phyloP scores from a whole-genome alignment of 2,113 vertebrate genomes.

The Clarias magur region DNA sequence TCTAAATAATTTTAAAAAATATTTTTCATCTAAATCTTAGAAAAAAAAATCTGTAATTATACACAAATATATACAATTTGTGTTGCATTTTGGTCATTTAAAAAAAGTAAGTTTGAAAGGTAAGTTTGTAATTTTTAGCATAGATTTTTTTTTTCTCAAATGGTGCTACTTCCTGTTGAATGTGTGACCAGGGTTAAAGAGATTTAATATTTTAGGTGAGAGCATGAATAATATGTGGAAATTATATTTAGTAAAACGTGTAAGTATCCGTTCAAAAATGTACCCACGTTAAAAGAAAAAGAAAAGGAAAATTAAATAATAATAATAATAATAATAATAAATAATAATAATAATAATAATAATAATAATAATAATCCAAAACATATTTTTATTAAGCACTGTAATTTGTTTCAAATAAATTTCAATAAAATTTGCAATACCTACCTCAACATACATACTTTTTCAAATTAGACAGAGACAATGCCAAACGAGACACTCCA shows the following conservation, averaged over 20 bases:
- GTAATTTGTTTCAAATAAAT: no score
- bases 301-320: no score
- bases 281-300: background rate
- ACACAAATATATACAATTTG: background rate
- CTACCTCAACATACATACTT: background rate
- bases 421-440: background rate
- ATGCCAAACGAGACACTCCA: background rate
- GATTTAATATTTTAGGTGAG: background rate
- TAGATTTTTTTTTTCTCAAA: background rate
- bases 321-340: no score
- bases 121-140: background rate
- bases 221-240: background rate
- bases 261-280: background rate
- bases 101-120: background rate
- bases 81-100: background rate
- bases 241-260: background rate
- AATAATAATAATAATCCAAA: no score
- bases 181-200: background rate
- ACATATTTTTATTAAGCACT: no score
- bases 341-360: no score
- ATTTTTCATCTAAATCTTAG: background rate
- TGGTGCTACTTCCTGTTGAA: background rate
- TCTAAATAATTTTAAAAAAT: background rate
- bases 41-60: background rate
- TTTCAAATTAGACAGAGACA: background rate